Percentiles rank a stretch among this genome's conserved stretches.
phyloP scores from a whole-genome alignment of 2,797 vertebrate genomes.

The Furcifer pardalis region DNA sequence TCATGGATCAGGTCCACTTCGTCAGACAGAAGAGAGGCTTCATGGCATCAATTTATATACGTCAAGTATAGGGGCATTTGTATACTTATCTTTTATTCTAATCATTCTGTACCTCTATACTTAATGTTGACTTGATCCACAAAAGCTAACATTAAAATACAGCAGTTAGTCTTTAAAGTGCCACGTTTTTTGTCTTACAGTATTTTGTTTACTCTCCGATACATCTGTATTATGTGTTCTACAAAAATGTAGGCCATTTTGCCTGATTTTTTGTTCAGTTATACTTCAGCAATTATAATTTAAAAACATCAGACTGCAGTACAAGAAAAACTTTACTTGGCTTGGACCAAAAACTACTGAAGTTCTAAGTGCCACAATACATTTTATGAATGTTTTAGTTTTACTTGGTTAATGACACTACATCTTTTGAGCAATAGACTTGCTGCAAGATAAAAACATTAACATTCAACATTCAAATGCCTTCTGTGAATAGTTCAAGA shows the following conservation, averaged over 20 bases:
- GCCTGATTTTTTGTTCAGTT: not conserved
- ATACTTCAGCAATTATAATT: not conserved
- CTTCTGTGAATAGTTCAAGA: constrained; percentile 49
- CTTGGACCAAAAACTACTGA: constrained; percentile 40
- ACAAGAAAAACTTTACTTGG: not conserved
- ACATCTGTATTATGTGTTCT: not conserved
- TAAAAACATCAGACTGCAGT: not conserved
- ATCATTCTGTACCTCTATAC: too few relatives aligned
- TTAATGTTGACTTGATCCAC: too few relatives aligned
- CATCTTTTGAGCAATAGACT: constrained; percentile 27
- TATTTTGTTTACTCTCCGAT: too few relatives aligned
- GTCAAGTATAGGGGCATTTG: too few relatives aligned
- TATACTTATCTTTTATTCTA: too few relatives aligned
- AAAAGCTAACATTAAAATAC: too few relatives aligned
- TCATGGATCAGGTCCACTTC: too few relatives aligned
- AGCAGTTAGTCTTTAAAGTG: too few relatives aligned
- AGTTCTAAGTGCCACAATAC: constrained; percentile 36
- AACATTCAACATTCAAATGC: constrained; percentile 47
- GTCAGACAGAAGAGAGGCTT: too few relatives aligned
- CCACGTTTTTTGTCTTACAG: too few relatives aligned
- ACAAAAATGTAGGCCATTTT: not conserved
- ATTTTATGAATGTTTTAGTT: constrained; percentile 48
- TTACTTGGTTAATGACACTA: constrained; percentile 42
- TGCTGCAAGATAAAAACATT: constrained; percentile 40
- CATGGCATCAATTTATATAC: too few relatives aligned